A percentile compares a stretch with the other conserved stretches of the same genome.
Conservation (phyloP, 1,140 invertebrate genomes). For the Lanistes nyassanus region DNA sequence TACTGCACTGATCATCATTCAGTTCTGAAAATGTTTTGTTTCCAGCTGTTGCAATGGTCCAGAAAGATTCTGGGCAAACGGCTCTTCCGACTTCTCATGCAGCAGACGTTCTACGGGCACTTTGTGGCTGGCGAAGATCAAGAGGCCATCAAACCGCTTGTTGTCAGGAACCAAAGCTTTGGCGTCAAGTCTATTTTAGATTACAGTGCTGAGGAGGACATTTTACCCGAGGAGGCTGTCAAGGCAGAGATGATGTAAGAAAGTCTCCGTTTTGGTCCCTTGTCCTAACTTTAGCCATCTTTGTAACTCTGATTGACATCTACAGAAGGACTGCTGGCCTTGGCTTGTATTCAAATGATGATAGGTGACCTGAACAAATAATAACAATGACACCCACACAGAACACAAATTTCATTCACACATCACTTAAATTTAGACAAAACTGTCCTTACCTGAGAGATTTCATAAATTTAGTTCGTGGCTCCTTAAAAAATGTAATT, state of each 20-base stretch:
- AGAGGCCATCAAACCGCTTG: conserved; percentile 74
- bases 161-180: conserved; percentile 82
- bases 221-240: conserved; percentile 81
- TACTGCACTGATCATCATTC: conserved; percentile 1
- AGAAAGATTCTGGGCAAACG: conserved; percentile 84
- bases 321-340: too few relatives aligned
- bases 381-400: too few relatives aligned
- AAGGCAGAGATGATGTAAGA: conserved; percentile 90
- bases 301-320: too few relatives aligned
- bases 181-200: conserved; percentile 99
- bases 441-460: too few relatives aligned
- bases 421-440: too few relatives aligned
- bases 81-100: conserved; percentile 90
- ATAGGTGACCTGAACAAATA: too few relatives aligned
- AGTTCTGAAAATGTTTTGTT: conserved; percentile 35
- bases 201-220: conserved; percentile 98
- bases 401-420: too few relatives aligned
- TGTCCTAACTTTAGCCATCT: too few relatives aligned
- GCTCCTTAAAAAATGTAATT: too few relatives aligned
- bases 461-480: too few relatives aligned
- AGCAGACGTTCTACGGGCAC: conserved; percentile 96
- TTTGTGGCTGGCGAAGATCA: conserved; percentile 78
- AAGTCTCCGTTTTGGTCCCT: too few relatives aligned
- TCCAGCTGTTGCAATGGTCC: conserved; percentile 87
- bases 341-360: background rate